Evolutionary conservation across 2,888 invertebrate species (phyloP).

Genomic region (Tenthredo notha): DNA sequence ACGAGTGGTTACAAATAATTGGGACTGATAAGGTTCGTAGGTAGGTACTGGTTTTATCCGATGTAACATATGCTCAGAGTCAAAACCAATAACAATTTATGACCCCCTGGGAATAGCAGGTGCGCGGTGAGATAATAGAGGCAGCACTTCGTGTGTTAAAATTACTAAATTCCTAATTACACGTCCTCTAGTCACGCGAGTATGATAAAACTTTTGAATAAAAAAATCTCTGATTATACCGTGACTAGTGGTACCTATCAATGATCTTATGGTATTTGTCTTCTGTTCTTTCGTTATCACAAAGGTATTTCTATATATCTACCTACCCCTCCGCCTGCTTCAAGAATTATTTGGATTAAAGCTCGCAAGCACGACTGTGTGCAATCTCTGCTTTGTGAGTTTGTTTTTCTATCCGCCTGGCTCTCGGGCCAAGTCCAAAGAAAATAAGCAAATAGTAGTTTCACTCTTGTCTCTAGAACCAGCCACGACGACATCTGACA

Average conservation of each 20-base stretch:
- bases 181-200: conserved; percentile 66
- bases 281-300: neutral
- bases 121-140: conserved; percentile 74
- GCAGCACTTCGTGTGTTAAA: conserved; percentile 61
- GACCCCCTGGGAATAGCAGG: conserved; percentile 74
- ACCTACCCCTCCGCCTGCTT: neutral
- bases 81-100: conserved; percentile 52
- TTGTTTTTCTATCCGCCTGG: conserved; percentile 41
- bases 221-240: neutral
- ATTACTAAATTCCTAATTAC: conserved; percentile 62
- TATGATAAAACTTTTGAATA: conserved; percentile 40
- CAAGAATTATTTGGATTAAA: conserved; percentile 42
- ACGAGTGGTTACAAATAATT: neutral
- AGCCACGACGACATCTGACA: conserved; percentile 35
- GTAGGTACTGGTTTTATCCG: conserved; percentile 27
- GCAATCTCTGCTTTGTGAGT: conserved; percentile 41
- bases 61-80: conserved; percentile 32
- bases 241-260: conserved; percentile 7
- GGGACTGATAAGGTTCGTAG: conserved; percentile 22
- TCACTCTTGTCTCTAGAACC: conserved; percentile 27
- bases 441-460: conserved; percentile 51
- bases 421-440: conserved; percentile 50
- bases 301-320: neutral
- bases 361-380: conserved; percentile 24
- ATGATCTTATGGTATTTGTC: neutral